A percentile compares a stretch with the other conserved stretches of the same genome.
Conservation (phyloP, 2,113 vertebrate genomes). For the Atherinomorus stipes region DNA sequence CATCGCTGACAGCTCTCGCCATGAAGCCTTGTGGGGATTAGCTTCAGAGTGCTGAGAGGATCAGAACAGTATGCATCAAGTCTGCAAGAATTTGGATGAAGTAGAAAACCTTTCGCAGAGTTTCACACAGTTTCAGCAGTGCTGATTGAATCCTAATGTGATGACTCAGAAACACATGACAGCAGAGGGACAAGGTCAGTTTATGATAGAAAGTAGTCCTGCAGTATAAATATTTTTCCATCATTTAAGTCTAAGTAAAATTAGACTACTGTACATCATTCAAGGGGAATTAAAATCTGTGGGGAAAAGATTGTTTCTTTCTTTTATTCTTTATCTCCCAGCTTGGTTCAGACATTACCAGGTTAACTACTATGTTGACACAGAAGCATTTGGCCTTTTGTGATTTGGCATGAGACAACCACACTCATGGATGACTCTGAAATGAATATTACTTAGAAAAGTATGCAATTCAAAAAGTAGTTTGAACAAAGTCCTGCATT, state of each 20-base stretch:
- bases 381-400: background rate
- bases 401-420: background rate
- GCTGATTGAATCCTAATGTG: conserved; percentile 20
- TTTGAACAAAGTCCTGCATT: too few relatives aligned
- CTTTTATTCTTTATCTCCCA: background rate
- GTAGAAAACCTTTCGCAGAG: conserved; percentile 28
- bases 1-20: conserved; percentile 62
- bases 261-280: background rate
- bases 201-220: background rate
- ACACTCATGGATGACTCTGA: background rate
- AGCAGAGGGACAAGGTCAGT: conserved; percentile 4
- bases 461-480: too few relatives aligned
- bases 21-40: conserved; percentile 51
- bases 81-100: conserved; percentile 51
- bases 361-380: background rate
- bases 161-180: conserved; percentile 5
- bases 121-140: conserved; percentile 2
- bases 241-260: background rate
- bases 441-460: too few relatives aligned
- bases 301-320: background rate
- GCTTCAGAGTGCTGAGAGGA: conserved; percentile 48
- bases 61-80: conserved; percentile 36
- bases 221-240: background rate
- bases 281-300: background rate
- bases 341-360: background rate